Percentiles rank a stretch among this genome's conserved stretches.
These are phyloP conservation scores for Podarcis lilfordi DNA, from an alignment of 2,797 vertebrate species.

Conservation along the genomic window DNA sequence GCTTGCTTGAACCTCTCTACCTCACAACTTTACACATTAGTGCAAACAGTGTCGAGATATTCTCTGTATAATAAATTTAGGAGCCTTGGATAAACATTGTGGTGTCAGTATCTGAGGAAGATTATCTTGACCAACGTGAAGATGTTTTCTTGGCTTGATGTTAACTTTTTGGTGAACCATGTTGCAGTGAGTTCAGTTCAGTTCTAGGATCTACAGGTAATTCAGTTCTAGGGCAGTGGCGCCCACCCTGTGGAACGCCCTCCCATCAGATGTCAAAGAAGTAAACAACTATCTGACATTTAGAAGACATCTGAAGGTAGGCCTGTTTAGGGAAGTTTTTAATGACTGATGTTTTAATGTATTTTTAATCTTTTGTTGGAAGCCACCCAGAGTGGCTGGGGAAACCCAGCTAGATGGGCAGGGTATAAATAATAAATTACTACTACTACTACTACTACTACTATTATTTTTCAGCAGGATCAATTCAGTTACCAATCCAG, in stretches of 20 bases:
- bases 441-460: too few species aligned
- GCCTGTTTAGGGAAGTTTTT: too few species aligned
- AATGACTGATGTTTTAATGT: too few species aligned
- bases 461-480: background rate
- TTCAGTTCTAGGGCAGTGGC: background rate
- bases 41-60: slow-evolving; percentile 53
- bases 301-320: too few species aligned
- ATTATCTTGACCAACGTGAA: background rate
- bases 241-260: too few species aligned
- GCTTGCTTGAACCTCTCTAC: slow-evolving; percentile 55
- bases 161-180: background rate
- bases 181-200: background rate
- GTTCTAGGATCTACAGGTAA: background rate
- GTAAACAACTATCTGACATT: too few species aligned
- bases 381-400: too few species aligned
- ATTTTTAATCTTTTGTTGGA: too few species aligned
- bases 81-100: background rate
- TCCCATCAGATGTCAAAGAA: background rate
- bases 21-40: slow-evolving; percentile 37
- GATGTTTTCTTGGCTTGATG: background rate
- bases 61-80: slow-evolving; percentile 55
- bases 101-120: slow-evolving; percentile 42
- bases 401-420: too few species aligned
- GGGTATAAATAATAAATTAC: too few species aligned
- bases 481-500: background rate